Percentiles rank a stretch among this genome's conserved stretches.
phyloP scores from a whole-genome alignment of 2,113 vertebrate genomes.

The Rallus limicola region DNA sequence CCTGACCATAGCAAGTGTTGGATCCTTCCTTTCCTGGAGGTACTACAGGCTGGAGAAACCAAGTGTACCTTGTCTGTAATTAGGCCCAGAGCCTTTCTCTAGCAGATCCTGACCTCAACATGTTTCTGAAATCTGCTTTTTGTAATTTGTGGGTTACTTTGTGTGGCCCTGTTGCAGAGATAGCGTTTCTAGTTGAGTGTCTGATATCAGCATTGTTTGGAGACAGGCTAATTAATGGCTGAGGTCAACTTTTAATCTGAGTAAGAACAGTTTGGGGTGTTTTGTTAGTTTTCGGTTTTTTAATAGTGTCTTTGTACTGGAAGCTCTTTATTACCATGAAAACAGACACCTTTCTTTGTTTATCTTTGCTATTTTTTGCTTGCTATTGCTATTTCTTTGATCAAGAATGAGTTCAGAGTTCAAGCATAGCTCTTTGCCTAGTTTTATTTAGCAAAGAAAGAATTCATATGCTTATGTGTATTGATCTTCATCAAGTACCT shows the following conservation, averaged over 20 bases:
- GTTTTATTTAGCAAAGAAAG: background rate
- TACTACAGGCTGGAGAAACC: background rate
- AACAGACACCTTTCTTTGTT: background rate
- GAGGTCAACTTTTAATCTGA: background rate
- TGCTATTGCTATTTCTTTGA: background rate
- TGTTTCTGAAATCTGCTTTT: background rate
- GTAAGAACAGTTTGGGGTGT: background rate
- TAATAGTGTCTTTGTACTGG: background rate
- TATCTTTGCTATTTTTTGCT: background rate
- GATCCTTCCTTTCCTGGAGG: background rate
- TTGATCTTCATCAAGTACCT: background rate
- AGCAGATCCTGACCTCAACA: background rate
- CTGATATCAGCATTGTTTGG: background rate
- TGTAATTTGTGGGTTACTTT: background rate
- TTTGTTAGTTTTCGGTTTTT: background rate
- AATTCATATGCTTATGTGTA: background rate
- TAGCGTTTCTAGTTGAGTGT: background rate
- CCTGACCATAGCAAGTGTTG: background rate
- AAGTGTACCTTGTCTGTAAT: rapidly evolving
- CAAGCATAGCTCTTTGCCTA: background rate
- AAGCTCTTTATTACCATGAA: background rate
- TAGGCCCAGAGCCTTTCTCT: background rate
- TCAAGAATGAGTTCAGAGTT: background rate
- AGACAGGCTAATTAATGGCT: background rate
- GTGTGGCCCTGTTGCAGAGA: background rate